Evolutionary conservation across 1,140 invertebrate species (phyloP), one percentile per base, ranked within the genome.

Genomic region (Polypedilum pembai): DNA sequence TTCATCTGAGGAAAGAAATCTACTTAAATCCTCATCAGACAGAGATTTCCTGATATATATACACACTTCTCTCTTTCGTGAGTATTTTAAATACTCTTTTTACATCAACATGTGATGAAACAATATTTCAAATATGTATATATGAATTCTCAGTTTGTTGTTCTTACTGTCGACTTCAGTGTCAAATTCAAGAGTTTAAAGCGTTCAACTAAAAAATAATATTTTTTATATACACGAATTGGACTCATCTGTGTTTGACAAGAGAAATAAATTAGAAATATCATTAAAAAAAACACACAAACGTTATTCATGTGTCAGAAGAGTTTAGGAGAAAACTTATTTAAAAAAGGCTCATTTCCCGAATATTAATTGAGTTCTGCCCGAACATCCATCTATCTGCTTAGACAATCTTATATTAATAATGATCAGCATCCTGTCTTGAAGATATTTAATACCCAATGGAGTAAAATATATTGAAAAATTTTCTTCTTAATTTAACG

Each of bases 261-360:
- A 69, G 17, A 18, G 65, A 69, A 69, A 69, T 69, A 69, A 69
- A 69, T 69, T 69, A 69, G 65, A 69, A 69, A 69, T 69, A 69
- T 69, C 65, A 69, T 69, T 69, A 69, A 69, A 69, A n/a, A 33
- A 33, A 33, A 33, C 24, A 33, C 18, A 69, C 65, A 69, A 18
- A 69, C 65, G 17, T 8, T 69, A 20, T n/a, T 69, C 20, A 69
- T 69, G 65, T 69, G 65, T 69, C 65, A 69, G 20, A 20, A 7
- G 65, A 20, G 24, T 33, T 33, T 33, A 69, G 63, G 18, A 69
- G n/a, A 56, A 56, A n/a, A 56, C 12, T 56, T n/a, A 69, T 69
- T 20, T 69, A 20, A 18, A 69, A n/a, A 69, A 69, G 65, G 18
- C 65, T 69, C 5, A 69, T 18, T 69, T 69, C 65, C 65, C n/a